A percentile compares a stretch with the other conserved stretches of the same genome.
These are phyloP conservation scores for Hippopotamus amphibius DNA, from an alignment of 2,113 vertebrate species.

Conservation along the genomic window DNA sequence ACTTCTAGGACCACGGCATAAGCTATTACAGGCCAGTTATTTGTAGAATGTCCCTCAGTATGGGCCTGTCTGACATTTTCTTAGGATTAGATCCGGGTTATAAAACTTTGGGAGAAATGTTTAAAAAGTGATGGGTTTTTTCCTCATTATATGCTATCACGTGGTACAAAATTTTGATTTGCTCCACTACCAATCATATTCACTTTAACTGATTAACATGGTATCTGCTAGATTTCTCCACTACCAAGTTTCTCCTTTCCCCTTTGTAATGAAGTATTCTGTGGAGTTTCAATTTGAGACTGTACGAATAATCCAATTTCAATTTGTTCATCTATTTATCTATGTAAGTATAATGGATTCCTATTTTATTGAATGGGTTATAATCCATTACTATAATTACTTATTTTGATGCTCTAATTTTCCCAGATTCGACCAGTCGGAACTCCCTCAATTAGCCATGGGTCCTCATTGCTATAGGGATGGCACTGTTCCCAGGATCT, in stretches of 20 bases:
- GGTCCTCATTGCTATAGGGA: not conserved
- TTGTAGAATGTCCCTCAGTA: not conserved
- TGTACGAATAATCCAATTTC: not conserved
- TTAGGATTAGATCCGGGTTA: slow-evolving; percentile 21
- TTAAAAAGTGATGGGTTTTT: not conserved
- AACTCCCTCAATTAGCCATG: not conserved
- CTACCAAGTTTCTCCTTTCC: not conserved
- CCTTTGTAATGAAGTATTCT: slow-evolving; percentile 25
- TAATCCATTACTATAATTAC: not conserved
- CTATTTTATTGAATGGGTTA: slow-evolving; percentile 28
- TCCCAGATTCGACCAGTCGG: not conserved
- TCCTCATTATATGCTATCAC: not conserved
- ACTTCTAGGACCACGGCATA: not conserved
- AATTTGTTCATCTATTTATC: slow-evolving; percentile 16
- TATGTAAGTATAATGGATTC: not conserved
- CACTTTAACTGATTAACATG: not conserved
- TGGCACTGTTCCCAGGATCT: not conserved
- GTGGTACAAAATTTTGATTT: not conserved
- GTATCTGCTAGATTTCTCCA: not conserved
- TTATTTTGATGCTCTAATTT: slow-evolving; percentile 39
- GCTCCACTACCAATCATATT: not conserved
- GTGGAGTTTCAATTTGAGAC: not conserved
- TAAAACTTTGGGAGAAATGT: not conserved
- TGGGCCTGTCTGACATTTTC: not conserved
- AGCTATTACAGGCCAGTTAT: not conserved